A percentile compares a stretch with the other conserved stretches of the same genome.
These are phyloP conservation scores for Tetragonisca angustula DNA, from an alignment of 2,888 invertebrate genomes.

Conservation along the genomic window DNA sequence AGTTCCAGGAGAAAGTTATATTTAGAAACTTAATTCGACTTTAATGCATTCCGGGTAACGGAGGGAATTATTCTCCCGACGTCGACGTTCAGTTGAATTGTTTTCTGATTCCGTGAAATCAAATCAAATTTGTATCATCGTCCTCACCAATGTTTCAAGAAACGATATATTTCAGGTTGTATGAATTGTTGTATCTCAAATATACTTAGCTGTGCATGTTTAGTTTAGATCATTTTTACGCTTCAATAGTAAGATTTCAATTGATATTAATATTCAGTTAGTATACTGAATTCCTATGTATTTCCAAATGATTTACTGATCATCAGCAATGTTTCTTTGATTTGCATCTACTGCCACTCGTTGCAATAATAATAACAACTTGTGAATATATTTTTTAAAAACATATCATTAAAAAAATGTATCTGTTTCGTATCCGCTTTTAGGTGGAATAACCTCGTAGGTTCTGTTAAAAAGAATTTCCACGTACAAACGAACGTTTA, in stretches of 20 bases:
- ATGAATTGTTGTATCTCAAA: not conserved
- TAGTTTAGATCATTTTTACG: too few species aligned
- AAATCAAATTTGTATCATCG: not conserved
- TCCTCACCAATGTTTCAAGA: not conserved
- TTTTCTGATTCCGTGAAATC: not conserved
- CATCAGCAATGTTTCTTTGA: not conserved
- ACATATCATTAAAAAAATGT: not conserved
- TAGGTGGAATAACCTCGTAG: not conserved
- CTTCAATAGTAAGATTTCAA: not conserved
- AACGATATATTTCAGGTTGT: not conserved
- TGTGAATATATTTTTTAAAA: not conserved
- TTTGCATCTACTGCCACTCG: not conserved
- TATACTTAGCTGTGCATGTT: too few species aligned
- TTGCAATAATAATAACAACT: too few species aligned
- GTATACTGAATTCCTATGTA: not conserved
- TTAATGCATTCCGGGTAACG: constrained; percentile 55
- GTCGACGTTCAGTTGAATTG: not conserved
- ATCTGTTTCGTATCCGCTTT: too few species aligned
- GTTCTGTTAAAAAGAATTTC: not conserved
- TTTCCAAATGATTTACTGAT: not conserved
- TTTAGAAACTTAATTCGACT: constrained; percentile 55
- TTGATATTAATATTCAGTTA: not conserved
- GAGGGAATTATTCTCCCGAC: constrained; percentile 45
- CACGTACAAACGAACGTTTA: accelerated
- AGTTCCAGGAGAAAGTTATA: constrained; percentile 52